These are phyloP conservation scores for Yponomeuta sedellus DNA, from an alignment of 2,888 invertebrate genomes.

Conservation along the genomic window DNA sequence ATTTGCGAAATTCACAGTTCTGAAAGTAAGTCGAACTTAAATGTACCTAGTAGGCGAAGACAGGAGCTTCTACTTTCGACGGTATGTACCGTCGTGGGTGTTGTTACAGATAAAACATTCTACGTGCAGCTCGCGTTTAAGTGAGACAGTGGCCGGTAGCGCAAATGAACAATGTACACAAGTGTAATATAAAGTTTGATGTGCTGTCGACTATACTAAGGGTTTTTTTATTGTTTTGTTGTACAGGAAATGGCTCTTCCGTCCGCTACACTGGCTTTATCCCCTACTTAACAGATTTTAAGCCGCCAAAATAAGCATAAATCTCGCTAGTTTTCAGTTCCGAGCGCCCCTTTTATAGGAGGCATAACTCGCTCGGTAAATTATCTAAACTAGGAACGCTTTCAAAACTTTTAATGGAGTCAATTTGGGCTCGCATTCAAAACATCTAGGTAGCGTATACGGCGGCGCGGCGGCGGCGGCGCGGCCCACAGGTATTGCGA, in stretches of 20 bases:
- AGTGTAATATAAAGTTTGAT: too few relatives aligned
- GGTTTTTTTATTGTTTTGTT: not conserved
- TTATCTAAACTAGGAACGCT: conserved; percentile 72
- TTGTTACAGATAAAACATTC: too few relatives aligned
- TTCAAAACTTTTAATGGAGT: conserved; percentile 75
- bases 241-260: not conserved
- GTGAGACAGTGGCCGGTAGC: too few relatives aligned
- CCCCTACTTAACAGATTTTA: conserved; percentile 30
- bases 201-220: too few relatives aligned
- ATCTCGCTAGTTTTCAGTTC: conserved; percentile 60
- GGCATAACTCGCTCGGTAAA: conserved; percentile 67
- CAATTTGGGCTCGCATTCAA: conserved; percentile 72
- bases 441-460: conserved; percentile 50
- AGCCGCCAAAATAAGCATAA: conserved; percentile 42
- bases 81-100: too few relatives aligned
- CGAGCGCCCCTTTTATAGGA: conserved; percentile 59
- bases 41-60: too few relatives aligned
- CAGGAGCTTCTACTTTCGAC: too few relatives aligned
- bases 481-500: conserved; percentile 47
- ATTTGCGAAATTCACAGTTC: too few relatives aligned
- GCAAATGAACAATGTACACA: too few relatives aligned
- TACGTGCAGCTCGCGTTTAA: too few relatives aligned
- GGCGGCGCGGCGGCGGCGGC: conserved; percentile 20
- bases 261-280: not conserved
- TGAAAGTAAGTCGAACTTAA: too few relatives aligned